Base-by-base conservation (phyloP, 2,888 invertebrate species). In the Temnothorax ravouxi region DNA sequence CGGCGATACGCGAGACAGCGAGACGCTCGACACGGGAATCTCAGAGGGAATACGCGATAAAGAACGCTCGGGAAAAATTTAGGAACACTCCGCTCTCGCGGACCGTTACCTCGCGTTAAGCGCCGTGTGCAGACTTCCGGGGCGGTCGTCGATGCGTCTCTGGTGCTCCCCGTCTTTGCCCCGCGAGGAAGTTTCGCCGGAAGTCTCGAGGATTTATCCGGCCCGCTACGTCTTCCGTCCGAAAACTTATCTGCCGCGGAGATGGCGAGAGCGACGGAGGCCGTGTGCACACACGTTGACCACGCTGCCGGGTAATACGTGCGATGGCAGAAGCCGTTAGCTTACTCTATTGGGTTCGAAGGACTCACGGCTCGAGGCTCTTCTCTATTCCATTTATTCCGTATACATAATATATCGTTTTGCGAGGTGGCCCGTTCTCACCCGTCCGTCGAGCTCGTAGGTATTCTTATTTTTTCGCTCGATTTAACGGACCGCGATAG, bases 351-450 rank as follows among this genome's bases (percentile, higher is more conserved):
- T 93, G 93, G 92, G 90, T 93, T 89, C 89, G 89, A 93, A 93
- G 93, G 93, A 92, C 91, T 87, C 83, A 87, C 69, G 85, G 91
- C 88, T 91, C 89, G 90, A 88, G 89, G 86, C 91, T 91, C 90
- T 86, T 87, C 91, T 88, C 87, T 88, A 90, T 93, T 92, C 93
- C 90, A 93, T 93, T 93, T 93, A 93, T 93, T 92, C 92, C 88
- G 92, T 92, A 93, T 93, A 93, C 93, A 93, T 93, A 93, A 93
- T 93, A 93, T 91, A 93, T 93, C 91, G 91, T 89, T 88, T 89
- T 86, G 86, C 87, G 87, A 86, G 85, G 87, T 21, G 89, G 86
- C 88, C 89, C 87, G 25, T 8, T 54, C 67, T 71, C 44, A 11
- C 15, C 5, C 66, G 9, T 47, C 9, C 66, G 87, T 89, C 89